Conservation (phyloP, 2,113 vertebrate genomes). For the Tachycineta bicolor region DNA sequence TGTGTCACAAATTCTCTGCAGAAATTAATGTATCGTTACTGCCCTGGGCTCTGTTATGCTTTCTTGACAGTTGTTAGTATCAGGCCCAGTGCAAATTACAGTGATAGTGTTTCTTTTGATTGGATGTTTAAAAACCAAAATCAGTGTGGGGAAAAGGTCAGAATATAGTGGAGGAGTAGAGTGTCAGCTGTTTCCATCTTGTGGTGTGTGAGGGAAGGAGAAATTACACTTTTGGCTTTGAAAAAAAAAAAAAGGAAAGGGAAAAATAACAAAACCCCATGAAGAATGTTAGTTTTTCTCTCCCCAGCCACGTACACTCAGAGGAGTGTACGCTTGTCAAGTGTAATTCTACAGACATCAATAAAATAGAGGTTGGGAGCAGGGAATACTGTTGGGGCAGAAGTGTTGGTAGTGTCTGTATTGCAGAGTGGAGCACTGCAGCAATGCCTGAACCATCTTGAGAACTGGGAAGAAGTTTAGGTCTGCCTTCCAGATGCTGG, state of each 20-base stretch:
- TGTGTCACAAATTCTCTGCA: background rate
- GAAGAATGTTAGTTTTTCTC: background rate
- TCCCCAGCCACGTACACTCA: accelerated
- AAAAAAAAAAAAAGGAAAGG: background rate
- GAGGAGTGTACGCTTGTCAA: background rate
- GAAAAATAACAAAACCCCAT: background rate
- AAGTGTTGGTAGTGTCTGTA: accelerated
- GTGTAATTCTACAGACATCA: background rate
- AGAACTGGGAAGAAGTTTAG: background rate
- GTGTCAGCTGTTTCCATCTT: background rate
- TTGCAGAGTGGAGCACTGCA: background rate
- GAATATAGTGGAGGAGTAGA: background rate
- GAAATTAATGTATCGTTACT: background rate
- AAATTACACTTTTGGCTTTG: background rate
- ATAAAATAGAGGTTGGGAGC: background rate
- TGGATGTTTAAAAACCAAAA: background rate
- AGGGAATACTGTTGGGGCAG: background rate
- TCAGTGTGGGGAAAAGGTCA: background rate
- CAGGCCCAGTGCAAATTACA: background rate
- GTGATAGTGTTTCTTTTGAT: background rate
- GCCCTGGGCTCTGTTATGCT: background rate
- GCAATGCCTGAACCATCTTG: background rate
- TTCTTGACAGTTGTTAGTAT: background rate
- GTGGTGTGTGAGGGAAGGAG: background rate
- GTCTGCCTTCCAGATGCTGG: background rate